Evolutionary conservation across 2,797 vertebrate species (phyloP).

Genomic region (Girardinus metallicus): DNA sequence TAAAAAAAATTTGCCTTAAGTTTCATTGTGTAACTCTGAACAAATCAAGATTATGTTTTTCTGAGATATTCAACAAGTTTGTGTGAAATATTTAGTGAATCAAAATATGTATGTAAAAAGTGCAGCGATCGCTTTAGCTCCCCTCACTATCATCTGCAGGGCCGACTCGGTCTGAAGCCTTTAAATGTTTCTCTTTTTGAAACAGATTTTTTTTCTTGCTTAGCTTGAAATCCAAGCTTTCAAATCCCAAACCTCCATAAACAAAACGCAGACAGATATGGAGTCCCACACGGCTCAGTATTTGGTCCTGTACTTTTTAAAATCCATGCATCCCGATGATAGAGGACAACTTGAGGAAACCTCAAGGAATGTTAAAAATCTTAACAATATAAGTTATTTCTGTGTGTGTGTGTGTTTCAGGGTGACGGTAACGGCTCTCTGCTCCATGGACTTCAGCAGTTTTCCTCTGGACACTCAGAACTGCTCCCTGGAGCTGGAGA

Average conservation of each 20-base stretch:
- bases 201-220: neutral
- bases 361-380: neutral
- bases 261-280: neutral
- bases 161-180: neutral
- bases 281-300: neutral
- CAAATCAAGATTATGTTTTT: neutral
- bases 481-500: constrained; percentile 92
- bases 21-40: neutral
- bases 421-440: constrained; percentile 90
- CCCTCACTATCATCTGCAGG: neutral
- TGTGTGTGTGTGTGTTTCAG: constrained; percentile 68
- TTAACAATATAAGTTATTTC: neutral
- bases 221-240: neutral
- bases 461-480: constrained; percentile 94
- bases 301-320: neutral
- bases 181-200: neutral
- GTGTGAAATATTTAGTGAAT: neutral
- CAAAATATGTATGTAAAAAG: no score
- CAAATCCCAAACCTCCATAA: neutral
- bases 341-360: neutral
- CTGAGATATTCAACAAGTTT: neutral
- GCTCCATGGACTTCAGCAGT: constrained; percentile 92
- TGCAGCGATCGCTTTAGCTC: neutral
- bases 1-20: neutral
- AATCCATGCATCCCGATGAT: neutral